Percentiles rank a stretch among this genome's conserved stretches.
These are phyloP conservation scores for Camptogramma bilineatum DNA, from an alignment of 2,888 invertebrate genomes.

Conservation along the genomic window DNA sequence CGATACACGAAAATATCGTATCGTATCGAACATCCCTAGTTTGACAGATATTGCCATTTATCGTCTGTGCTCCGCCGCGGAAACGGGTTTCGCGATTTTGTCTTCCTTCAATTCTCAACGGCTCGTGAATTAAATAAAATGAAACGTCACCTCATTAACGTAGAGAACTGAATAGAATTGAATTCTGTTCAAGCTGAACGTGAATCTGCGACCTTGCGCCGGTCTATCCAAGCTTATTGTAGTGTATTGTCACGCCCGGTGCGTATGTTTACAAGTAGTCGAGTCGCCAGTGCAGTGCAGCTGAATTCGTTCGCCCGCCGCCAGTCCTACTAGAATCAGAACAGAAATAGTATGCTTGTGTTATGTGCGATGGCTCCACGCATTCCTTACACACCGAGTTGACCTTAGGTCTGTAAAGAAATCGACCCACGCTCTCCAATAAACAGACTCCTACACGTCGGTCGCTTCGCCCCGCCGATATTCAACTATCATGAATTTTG, in stretches of 20 bases:
- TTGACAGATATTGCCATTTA: slow-evolving; percentile 30
- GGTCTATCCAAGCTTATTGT: slow-evolving; percentile 58
- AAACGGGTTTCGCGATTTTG: slow-evolving; percentile 63
- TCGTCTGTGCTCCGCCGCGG: slow-evolving; percentile 42
- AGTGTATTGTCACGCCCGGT: slow-evolving; percentile 70
- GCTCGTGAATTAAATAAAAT: slow-evolving; percentile 63
- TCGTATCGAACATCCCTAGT: no score
- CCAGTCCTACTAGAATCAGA: slow-evolving; percentile 57
- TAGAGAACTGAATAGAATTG: slow-evolving; percentile 57
- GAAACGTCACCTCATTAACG: slow-evolving; percentile 66
- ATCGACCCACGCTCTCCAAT: slow-evolving; percentile 78
- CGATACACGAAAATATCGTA: no score
- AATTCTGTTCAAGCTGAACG: slow-evolving; percentile 58
- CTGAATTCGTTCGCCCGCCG: slow-evolving; percentile 51
- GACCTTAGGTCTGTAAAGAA: slow-evolving; percentile 74
- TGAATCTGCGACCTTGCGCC: slow-evolving; percentile 64
- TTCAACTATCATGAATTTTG: slow-evolving; percentile 54
- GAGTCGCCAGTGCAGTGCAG: slow-evolving; percentile 56
- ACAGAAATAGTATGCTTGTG: slow-evolving; percentile 60
- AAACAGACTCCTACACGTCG: slow-evolving; percentile 77
- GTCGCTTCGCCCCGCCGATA: slow-evolving; percentile 58
- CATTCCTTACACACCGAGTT: slow-evolving; percentile 60
- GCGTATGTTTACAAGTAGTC: slow-evolving; percentile 72
- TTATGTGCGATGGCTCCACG: slow-evolving; percentile 54
- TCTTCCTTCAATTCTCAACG: slow-evolving; percentile 56